Percentiles rank a stretch among this genome's conserved stretches.
phyloP scores from a whole-genome alignment of 2,797 vertebrate species.

The Lepilemur septentrionalis region DNA sequence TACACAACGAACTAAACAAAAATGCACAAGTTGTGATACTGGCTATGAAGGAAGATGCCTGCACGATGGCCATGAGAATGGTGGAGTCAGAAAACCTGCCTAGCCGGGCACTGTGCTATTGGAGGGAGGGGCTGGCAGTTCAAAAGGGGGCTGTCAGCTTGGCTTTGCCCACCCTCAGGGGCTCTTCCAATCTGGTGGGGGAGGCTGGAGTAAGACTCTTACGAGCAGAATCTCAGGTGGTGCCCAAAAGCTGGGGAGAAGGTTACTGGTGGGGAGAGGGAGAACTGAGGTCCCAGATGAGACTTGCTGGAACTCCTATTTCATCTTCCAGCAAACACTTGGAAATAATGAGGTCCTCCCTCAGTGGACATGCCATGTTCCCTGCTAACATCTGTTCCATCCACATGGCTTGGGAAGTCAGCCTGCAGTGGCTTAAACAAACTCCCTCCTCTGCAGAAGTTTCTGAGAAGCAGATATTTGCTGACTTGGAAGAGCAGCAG shows the following conservation, averaged over 20 bases:
- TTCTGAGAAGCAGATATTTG: conserved; percentile 52
- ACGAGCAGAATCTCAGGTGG: neutral
- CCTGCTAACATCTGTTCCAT: neutral
- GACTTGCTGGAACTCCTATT: neutral
- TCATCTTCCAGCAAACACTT: neutral
- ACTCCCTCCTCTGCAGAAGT: conserved; percentile 50
- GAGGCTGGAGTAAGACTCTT: neutral
- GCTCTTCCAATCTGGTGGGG: neutral
- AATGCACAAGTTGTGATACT: neutral
- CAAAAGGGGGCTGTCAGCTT: neutral
- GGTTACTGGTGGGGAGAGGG: neutral
- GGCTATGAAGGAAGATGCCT: neutral
- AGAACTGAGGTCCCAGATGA: neutral
- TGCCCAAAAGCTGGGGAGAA: neutral
- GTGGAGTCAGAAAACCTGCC: neutral
- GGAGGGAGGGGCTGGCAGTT: neutral
- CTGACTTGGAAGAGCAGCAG: conserved; percentile 49
- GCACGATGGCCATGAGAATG: neutral
- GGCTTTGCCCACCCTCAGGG: neutral
- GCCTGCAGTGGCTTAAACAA: neutral
- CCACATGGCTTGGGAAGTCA: neutral
- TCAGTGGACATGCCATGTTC: neutral
- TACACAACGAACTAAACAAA: neutral
- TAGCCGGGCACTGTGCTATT: neutral
- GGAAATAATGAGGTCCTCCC: neutral